Evolutionary conservation across 2,888 invertebrate species (phyloP), one percentile per base, ranked within the genome.

Genomic region (Sinodicranocentrus sp.): DNA sequence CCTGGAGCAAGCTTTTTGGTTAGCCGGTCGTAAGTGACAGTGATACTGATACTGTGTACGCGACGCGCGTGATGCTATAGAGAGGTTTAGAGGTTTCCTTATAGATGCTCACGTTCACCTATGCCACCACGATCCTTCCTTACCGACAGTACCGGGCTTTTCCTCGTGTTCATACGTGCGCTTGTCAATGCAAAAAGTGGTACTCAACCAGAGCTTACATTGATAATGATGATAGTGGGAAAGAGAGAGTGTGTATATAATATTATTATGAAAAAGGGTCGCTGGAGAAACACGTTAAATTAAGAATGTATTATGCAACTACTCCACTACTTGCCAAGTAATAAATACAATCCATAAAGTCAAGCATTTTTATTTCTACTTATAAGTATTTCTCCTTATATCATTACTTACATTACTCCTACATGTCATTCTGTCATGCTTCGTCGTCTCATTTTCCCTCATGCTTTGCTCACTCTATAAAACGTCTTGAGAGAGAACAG

Each of bases 341-440:
- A 57, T 63, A 28, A 63, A n/a, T n/a, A n/a, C n/a, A 17, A 33
- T 21, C 6, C 63, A 63, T 19, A 63, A 28, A 59, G 25, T 21
- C 15, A 59, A 59, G 59, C 23, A 63, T n/a, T 33, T 63, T 63
- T n/a, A 25, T 5, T 5, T 23, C 6, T 23, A n/a, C 57, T 10
- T n/a, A 17, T 33, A 13, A 17, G 33, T 17, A 28, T 8, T 8
- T 15, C 25, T 23, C 59, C 17, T 57, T 57, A 33, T 33, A 33
- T 33, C 33, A 33, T 33, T 33, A 33, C 33, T 10, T 6, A 33
- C 15, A 17, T 48, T 57, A 48, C 48, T 48, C 48, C 48, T 48
- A 48, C 63, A 63, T 63, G 63, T 63, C 63, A 63, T 63, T 33
- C 33, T 63, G 63, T 63, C 63, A 63, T 63, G 63, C 63, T 63